These are phyloP conservation scores for Aelia acuminata DNA, from an alignment of 2,888 invertebrate species.

Conservation along the genomic window DNA sequence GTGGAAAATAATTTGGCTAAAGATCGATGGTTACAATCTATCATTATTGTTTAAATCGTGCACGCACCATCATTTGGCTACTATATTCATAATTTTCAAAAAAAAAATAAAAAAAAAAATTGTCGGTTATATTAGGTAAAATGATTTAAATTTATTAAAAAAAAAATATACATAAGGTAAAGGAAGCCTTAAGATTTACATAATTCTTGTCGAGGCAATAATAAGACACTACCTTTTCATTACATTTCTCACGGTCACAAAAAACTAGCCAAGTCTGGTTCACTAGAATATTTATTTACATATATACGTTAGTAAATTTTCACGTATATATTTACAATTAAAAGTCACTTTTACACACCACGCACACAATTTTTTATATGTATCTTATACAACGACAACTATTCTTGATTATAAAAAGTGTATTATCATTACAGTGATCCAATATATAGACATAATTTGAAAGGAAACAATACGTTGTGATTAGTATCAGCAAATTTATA, in stretches of 20 bases:
- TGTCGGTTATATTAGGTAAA: too few species aligned
- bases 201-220: neutral
- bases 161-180: neutral
- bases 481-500: conserved; percentile 48
- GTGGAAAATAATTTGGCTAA: too few species aligned
- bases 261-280: neutral
- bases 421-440: conserved; percentile 52
- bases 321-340: neutral
- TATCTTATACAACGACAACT: neutral
- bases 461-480: conserved; percentile 40
- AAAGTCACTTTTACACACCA: neutral
- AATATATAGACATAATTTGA: conserved; percentile 45
- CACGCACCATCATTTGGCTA: too few species aligned
- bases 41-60: too few species aligned
- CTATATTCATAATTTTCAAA: neutral
- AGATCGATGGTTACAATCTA: too few species aligned
- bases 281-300: conserved; percentile 34
- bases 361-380: neutral
- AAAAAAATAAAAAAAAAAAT: too few species aligned
- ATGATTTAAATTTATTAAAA: too few species aligned
- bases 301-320: neutral
- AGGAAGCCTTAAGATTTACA: conserved; percentile 31
- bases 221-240: neutral
- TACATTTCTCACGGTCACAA: neutral
- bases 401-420: conserved; percentile 49